These are phyloP conservation scores for Colinus virginianus DNA, from an alignment of 2,113 vertebrate genomes.

Conservation along the genomic window DNA sequence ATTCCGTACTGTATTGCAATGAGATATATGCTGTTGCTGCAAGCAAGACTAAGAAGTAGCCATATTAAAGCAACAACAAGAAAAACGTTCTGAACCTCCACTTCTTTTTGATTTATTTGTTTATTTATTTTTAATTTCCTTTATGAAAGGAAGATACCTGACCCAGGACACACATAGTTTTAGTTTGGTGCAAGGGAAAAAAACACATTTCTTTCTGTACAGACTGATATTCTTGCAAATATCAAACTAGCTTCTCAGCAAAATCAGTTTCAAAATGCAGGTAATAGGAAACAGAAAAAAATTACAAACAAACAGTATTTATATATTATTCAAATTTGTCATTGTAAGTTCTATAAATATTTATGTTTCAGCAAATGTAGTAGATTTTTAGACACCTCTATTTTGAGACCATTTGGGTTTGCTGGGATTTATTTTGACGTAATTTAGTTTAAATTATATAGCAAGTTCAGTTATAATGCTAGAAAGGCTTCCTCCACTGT, in stretches of 20 bases:
- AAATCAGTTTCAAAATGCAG: background rate
- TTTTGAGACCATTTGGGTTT: background rate
- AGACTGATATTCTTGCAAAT: background rate
- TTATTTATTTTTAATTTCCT: background rate
- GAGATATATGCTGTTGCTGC: background rate
- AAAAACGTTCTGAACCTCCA: background rate
- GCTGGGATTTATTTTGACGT: background rate
- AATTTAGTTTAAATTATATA: background rate
- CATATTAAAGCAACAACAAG: background rate
- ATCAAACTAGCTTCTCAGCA: background rate
- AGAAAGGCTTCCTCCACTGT: background rate
- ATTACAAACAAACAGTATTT: background rate
- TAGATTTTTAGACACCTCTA: background rate
- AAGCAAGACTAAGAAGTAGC: background rate
- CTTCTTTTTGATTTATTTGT: no score
- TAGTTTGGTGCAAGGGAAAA: rapidly evolving
- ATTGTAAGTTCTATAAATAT: background rate
- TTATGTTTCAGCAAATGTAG: background rate
- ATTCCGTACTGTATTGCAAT: background rate
- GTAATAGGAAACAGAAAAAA: background rate
- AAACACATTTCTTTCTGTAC: background rate
- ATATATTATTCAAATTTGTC: background rate
- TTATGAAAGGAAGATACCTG: background rate
- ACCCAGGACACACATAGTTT: background rate
- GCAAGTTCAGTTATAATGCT: background rate